Evolutionary conservation across 2,113 vertebrate genomes (phyloP).

Genomic region (Mus spicilegus): DNA sequence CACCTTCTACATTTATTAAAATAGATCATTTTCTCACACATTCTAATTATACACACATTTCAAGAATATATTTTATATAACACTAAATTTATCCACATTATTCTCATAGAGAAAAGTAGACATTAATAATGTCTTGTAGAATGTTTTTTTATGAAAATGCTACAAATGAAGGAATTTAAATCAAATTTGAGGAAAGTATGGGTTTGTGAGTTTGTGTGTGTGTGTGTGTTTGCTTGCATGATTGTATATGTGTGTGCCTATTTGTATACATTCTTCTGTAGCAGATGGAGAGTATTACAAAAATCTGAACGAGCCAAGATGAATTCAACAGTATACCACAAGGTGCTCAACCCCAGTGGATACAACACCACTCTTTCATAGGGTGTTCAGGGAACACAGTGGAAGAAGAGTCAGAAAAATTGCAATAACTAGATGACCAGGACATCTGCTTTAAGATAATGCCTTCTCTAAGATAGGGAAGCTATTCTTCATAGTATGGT

Average conservation of each 20-base stretch:
- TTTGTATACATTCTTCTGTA: background rate
- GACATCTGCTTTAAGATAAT: background rate
- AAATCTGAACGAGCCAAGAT: background rate
- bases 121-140: background rate
- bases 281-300: background rate
- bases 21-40: background rate
- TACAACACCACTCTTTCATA: background rate
- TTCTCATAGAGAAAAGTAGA: background rate
- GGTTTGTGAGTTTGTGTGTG: background rate
- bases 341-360: background rate
- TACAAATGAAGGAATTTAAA: background rate
- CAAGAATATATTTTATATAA: background rate
- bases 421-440: background rate
- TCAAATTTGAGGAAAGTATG: background rate
- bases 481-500: too few species aligned
- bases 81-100: background rate
- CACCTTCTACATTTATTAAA: background rate
- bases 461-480: background rate
- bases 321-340: background rate
- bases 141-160: background rate
- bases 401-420: background rate
- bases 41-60: background rate
- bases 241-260: background rate
- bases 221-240: background rate
- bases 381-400: accelerated